Conservation (phyloP, 2,797 vertebrate genomes). For the Carapus acus region DNA sequence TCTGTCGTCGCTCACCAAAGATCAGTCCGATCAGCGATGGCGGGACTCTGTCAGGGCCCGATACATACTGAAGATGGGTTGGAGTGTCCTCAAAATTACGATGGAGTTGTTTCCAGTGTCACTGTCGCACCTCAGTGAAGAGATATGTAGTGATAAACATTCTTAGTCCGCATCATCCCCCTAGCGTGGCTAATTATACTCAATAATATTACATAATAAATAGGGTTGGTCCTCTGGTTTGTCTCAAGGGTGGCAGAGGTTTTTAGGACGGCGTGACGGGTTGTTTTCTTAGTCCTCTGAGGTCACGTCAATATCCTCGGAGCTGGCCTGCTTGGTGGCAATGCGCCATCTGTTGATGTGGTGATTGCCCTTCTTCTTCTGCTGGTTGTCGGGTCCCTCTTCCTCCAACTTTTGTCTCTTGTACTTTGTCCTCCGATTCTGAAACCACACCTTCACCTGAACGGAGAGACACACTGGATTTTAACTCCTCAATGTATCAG, state of each 20-base stretch:
- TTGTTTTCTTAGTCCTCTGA: constrained; percentile 83
- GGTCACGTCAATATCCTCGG: constrained; percentile 96
- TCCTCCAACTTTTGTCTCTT: constrained; percentile 98
- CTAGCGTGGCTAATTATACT: constrained; percentile 61
- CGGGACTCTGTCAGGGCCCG: constrained; percentile 12
- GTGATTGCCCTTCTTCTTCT: constrained; percentile 98
- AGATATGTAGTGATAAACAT: constrained; percentile 34
- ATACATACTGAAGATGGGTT: constrained; percentile 16
- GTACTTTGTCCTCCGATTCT: constrained; percentile 96
- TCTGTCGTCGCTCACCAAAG: constrained; percentile 37
- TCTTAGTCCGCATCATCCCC: constrained; percentile 52
- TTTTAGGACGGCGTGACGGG: too few species aligned
- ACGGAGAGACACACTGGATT: background rate
- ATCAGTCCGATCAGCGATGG: constrained; percentile 12
- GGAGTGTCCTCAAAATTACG: constrained; percentile 30
- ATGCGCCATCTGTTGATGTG: constrained; percentile 98
- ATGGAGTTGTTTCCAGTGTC: constrained; percentile 20
- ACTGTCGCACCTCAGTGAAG: constrained; percentile 26
- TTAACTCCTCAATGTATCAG: background rate
- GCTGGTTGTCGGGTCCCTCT: constrained; percentile 90
- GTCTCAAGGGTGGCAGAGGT: constrained; percentile 22
- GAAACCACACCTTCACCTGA: constrained; percentile 99
- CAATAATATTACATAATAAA: constrained; percentile 76
- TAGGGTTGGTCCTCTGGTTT: constrained; percentile 67
- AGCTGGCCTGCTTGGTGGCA: constrained; percentile 91